These are phyloP conservation scores for Pagrus major DNA, from an alignment of 2,113 vertebrate species.

Conservation along the genomic window DNA sequence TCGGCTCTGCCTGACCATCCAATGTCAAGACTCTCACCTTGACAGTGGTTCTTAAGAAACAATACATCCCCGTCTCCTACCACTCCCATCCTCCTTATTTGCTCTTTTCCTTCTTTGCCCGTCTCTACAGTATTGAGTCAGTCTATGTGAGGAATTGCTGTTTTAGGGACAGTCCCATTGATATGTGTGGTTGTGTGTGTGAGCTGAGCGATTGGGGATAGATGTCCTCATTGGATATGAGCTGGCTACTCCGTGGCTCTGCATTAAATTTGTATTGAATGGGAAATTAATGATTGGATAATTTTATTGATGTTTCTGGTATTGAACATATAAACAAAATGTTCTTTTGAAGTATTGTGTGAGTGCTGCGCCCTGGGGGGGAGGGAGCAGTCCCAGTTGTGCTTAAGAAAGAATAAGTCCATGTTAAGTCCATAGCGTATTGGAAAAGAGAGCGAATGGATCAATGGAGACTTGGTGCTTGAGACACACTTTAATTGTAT, in stretches of 20 bases:
- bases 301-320: conserved; percentile 80
- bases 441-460: conserved; percentile 68
- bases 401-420: conserved; percentile 83
- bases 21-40: conserved; percentile 72
- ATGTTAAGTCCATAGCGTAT: conserved; percentile 78
- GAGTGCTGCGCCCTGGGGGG: conserved; percentile 54
- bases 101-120: conserved; percentile 34
- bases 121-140: conserved; percentile 68
- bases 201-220: conserved; percentile 68
- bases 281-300: conserved; percentile 81
- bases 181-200: conserved; percentile 49
- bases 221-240: conserved; percentile 82
- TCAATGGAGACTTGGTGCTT: conserved; percentile 70
- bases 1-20: conserved; percentile 26
- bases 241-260: conserved; percentile 76
- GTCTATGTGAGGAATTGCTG: conserved; percentile 75
- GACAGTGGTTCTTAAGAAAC: conserved; percentile 60
- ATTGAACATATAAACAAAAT: conserved; percentile 84
- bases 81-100: conserved; percentile 57
- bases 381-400: conserved; percentile 67
- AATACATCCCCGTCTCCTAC: conserved; percentile 27
- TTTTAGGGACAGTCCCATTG: conserved; percentile 78
- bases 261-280: conserved; percentile 80
- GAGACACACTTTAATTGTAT: conserved; percentile 76
- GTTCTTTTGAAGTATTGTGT: conserved; percentile 82